phyloP scores from a whole-genome alignment of 2,888 invertebrate species.

The Pyrrhia umbra region DNA sequence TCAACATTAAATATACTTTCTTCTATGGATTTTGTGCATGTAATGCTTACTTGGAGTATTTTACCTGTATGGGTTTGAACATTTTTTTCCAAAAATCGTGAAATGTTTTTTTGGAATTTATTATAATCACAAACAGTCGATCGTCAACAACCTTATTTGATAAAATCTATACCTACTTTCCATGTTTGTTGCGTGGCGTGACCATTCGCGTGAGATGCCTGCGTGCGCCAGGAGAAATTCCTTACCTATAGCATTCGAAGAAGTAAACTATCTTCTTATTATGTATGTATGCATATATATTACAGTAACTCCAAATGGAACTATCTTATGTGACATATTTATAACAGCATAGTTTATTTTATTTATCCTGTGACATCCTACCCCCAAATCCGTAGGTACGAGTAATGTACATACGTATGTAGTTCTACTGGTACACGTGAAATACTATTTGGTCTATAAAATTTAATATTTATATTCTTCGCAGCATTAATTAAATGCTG shows the following conservation, averaged over 20 bases:
- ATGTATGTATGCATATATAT: slow-evolving; percentile 31
- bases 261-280: slow-evolving; percentile 47
- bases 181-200: slow-evolving; percentile 72
- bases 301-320: neutral
- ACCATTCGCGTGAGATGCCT: slow-evolving; percentile 75
- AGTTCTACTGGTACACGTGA: no score
- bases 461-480: no score
- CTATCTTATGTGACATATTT: slow-evolving; percentile 5
- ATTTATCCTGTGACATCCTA: no score
- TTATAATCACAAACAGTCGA: slow-evolving; percentile 44
- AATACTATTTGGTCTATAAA: no score
- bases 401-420: no score
- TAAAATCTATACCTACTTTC: slow-evolving; percentile 67
- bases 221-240: slow-evolving; percentile 78
- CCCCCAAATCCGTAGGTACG: no score
- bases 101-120: slow-evolving; percentile 43
- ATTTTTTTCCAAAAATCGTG: slow-evolving; percentile 40
- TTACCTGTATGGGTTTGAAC: neutral
- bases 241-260: slow-evolving; percentile 47
- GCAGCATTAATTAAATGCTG: no score
- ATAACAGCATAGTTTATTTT: neutral
- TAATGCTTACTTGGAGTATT: no score
- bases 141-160: slow-evolving; percentile 57
- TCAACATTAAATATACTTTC: no score
- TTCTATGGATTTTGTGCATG: no score